Percentiles rank a stretch among this genome's conserved stretches.
phyloP scores from a whole-genome alignment of 2,888 invertebrate genomes.

The Tinea trinotella region DNA sequence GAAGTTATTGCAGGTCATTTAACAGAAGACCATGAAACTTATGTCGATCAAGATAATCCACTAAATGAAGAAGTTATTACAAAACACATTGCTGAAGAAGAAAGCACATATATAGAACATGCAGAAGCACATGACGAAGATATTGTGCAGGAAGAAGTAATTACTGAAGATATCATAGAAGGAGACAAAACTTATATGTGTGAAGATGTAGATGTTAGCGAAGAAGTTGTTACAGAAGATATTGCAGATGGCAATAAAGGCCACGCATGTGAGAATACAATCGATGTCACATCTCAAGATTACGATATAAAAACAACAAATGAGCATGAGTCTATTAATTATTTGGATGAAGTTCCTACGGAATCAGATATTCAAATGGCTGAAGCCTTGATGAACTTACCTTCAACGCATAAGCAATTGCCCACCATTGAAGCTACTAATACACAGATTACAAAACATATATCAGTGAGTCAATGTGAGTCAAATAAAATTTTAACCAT shows the following conservation, averaged over 20 bases:
- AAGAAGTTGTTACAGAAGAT: slow-evolving; percentile 27
- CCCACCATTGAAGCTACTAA: background rate
- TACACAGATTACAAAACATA: background rate
- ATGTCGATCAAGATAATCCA: too few relatives aligned
- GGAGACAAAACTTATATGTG: slow-evolving; percentile 29
- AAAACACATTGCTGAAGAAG: background rate
- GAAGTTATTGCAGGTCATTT: too few relatives aligned
- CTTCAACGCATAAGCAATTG: slow-evolving; percentile 39
- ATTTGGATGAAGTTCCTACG: slow-evolving; percentile 41
- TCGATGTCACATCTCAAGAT: background rate
- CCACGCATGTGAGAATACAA: background rate
- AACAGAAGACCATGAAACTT: too few relatives aligned
- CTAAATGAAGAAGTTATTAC: background rate
- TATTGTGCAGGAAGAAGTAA: slow-evolving; percentile 21
- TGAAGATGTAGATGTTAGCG: slow-evolving; percentile 30
- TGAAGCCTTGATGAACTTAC: slow-evolving; percentile 60
- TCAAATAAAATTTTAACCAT: background rate
- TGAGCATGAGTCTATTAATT: background rate
- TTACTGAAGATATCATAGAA: slow-evolving; percentile 25
- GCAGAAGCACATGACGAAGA: slow-evolving; percentile 16
- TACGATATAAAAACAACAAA: background rate
- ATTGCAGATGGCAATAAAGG: slow-evolving; percentile 18
- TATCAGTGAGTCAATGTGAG: background rate
- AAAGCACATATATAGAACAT: background rate
- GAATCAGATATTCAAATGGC: slow-evolving; percentile 67